A percentile compares a stretch with the other conserved stretches of the same genome.
Conservation (phyloP, 2,888 invertebrate genomes). For the Machimus atricapillus region DNA sequence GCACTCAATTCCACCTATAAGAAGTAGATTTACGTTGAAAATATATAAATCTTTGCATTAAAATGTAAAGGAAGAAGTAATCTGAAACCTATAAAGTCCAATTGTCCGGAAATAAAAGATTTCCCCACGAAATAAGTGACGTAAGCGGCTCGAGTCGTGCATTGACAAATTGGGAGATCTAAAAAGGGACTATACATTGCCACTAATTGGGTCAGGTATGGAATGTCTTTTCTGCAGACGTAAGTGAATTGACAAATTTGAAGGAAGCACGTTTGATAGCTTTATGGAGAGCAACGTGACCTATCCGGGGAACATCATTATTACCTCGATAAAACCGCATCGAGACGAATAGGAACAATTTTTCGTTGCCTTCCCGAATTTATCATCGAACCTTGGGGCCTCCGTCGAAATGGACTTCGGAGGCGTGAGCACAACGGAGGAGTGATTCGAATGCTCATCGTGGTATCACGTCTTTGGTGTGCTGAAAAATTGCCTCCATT, state of each 20-base stretch:
- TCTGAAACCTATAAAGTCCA: not conserved
- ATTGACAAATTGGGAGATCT: not conserved
- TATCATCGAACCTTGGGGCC: slow-evolving; percentile 6
- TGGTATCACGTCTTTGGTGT: slow-evolving; percentile 43
- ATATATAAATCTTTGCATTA: not conserved
- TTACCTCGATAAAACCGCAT: slow-evolving; percentile 37
- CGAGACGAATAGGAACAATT: slow-evolving; percentile 33
- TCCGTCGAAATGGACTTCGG: not conserved
- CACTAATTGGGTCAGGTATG: slow-evolving; percentile 6
- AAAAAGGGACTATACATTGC: not conserved
- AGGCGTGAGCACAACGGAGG: not conserved
- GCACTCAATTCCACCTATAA: not conserved
- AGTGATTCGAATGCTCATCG: slow-evolving; percentile 15
- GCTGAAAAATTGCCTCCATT: slow-evolving; percentile 45
- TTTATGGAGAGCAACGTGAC: slow-evolving; percentile 34
- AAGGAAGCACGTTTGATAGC: slow-evolving; percentile 7
- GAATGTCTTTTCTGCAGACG: not conserved
- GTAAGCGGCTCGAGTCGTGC: not conserved
- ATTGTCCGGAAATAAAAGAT: not conserved
- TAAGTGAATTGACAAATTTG: slow-evolving; percentile 25
- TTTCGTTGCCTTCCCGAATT: slow-evolving; percentile 24
- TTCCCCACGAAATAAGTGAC: not conserved
- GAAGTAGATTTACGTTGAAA: not conserved
- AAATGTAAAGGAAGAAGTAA: not conserved
- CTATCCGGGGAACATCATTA: slow-evolving; percentile 29